Evolutionary conservation across 2,888 invertebrate genomes (phyloP).

Genomic region (Platycheirus albimanus): DNA sequence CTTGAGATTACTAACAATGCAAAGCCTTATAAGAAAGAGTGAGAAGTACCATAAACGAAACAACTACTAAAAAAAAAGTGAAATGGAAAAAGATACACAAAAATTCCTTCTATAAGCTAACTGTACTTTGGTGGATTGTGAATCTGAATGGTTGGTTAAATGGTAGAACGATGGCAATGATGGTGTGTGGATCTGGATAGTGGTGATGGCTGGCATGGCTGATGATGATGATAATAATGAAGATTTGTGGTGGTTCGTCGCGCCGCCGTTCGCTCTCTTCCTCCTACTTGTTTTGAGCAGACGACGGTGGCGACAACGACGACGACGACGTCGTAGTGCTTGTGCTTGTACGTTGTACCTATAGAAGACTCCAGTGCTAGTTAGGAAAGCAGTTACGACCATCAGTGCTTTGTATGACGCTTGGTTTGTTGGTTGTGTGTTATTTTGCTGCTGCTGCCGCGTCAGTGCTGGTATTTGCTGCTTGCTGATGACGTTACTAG

Average conservation of each 20-base stretch:
- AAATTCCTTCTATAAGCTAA: constrained; percentile 64
- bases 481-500: constrained; percentile 69
- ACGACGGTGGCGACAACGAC: constrained; percentile 9
- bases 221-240: constrained; percentile 53
- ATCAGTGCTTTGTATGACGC: constrained; percentile 73
- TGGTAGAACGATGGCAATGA: constrained; percentile 50
- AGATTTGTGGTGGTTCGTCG: constrained; percentile 49
- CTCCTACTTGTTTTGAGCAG: constrained; percentile 26
- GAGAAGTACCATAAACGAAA: constrained; percentile 16
- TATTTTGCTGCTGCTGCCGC: constrained; percentile 64
- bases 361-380: constrained; percentile 52
- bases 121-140: constrained; percentile 67
- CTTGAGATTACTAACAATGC: constrained; percentile 9
- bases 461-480: constrained; percentile 72
- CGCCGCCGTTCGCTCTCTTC: constrained; percentile 38
- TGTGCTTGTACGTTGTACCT: too few species aligned
- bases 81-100: constrained; percentile 14
- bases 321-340: background rate
- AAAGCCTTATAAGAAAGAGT: constrained; percentile 20
- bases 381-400: constrained; percentile 50
- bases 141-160: constrained; percentile 59
- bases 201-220: constrained; percentile 25
- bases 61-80: background rate
- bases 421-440: constrained; percentile 73
- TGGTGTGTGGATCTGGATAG: constrained; percentile 19